Base-by-base conservation (phyloP, 2,113 vertebrate genomes). In the Pseudorasbora parva region DNA sequence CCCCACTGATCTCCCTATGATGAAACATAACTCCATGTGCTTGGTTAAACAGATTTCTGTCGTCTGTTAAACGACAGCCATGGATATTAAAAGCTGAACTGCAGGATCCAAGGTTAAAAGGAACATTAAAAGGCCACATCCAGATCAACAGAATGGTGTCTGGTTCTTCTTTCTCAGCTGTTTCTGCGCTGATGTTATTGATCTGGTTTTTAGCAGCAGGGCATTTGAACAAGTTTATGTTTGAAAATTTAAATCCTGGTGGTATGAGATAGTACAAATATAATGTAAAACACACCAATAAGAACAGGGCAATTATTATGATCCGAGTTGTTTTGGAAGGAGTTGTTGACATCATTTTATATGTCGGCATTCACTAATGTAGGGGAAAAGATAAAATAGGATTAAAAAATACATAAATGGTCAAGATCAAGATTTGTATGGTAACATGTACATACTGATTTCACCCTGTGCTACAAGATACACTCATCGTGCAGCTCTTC, bases 131-230 rank as follows among this genome's bases (percentile, higher is more conserved):
- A 56, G 84, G 84, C 78, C 78, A 82, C 43, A 75, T 75, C 84
- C 84, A 85, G 45, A 85, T 75, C 10, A 85, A 66, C 11, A 85
- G 1, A 25, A 81, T 11, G 33, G 17, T 82, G 1, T 82, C 54
- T 45, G 10, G 47, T 30, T 72, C 27, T 1, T n/a, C 43, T 47
- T 69, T 43, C 21, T 23, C 10, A 9, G 77, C 8, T 4, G 23
- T 47, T 47, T 74, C 56, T 59, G 56, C 0, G 0, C 69, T 30
- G 23, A 19, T 17, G 23, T 73, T 59, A 3, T 47, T 25, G 19
- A 8, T 33, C 2, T 12, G 33, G 23, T 21, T n/a, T 5, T 7
- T 12, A 2, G 37, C n/a, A 19, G 3, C n/a, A 62, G 69, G 23
- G 10, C 1, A 72, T 41, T 37, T 56, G 8, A 56, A 41, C 7